Percentiles rank a stretch among this genome's conserved stretches.
Evolutionary conservation across 2,113 vertebrate species (phyloP).

Genomic region (Nannospalax galili): DNA sequence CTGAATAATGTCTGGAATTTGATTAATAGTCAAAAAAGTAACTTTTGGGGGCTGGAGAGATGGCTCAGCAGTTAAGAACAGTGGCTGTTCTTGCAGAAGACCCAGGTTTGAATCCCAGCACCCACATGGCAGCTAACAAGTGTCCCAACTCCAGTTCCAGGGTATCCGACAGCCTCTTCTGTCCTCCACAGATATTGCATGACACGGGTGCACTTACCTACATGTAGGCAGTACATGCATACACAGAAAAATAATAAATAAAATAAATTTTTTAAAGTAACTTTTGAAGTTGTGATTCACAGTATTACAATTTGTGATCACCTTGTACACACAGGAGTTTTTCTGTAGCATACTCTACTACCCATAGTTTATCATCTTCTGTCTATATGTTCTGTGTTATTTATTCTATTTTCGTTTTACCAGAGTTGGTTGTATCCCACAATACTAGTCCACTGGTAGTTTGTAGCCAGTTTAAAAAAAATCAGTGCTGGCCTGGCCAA

Average conservation of each 20-base stretch:
- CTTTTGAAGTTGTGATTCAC: background rate
- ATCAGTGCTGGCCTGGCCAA: background rate
- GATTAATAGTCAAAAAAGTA: background rate
- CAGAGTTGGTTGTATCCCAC: background rate
- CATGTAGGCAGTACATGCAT: too few species aligned
- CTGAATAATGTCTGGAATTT: background rate
- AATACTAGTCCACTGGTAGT: background rate
- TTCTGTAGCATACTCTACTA: background rate
- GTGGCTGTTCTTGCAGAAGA: too few species aligned
- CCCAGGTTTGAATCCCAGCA: too few species aligned
- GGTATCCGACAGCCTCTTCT: too few species aligned
- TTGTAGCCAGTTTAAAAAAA: background rate
- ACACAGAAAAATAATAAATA: too few species aligned
- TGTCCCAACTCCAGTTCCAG: too few species aligned
- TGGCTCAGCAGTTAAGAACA: too few species aligned
- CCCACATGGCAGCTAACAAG: too few species aligned
- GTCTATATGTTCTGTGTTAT: background rate
- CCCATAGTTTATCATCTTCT: background rate
- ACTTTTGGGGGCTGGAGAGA: too few species aligned
- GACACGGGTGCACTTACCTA: too few species aligned
- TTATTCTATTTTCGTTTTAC: background rate
- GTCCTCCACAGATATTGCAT: too few species aligned
- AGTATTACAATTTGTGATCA: slow-evolving; percentile 29
- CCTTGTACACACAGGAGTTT: background rate
- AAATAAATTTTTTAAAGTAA: too few species aligned